phyloP scores from a whole-genome alignment of 2,888 invertebrate species.

The Drosophila limbata region DNA sequence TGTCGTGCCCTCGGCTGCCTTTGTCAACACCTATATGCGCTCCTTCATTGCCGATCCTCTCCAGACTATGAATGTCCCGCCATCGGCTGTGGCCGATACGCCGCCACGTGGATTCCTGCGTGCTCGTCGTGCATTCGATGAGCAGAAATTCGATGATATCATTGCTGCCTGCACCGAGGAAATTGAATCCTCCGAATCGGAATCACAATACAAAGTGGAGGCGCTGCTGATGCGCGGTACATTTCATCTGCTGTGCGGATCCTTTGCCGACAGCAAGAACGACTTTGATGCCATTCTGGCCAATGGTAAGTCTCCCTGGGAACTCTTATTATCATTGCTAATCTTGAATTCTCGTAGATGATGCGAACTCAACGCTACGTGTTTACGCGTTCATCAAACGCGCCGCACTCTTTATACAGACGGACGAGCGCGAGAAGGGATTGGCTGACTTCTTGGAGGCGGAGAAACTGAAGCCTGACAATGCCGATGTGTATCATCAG shows the following conservation, averaged over 20 bases:
- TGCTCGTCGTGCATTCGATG: constrained; percentile 90
- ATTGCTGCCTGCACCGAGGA: constrained; percentile 93
- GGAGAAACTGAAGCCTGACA: constrained; percentile 90
- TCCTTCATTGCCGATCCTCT: constrained; percentile 96
- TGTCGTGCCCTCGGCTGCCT: constrained; percentile 93
- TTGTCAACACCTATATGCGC: constrained; percentile 94
- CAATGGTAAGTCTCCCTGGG: constrained; percentile 81
- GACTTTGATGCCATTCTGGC: constrained; percentile 91
- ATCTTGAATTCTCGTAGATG: constrained; percentile 69
- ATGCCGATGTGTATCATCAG: constrained; percentile 96
- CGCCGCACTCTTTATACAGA: constrained; percentile 93
- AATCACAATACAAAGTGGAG: constrained; percentile 88
- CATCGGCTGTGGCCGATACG: constrained; percentile 49
- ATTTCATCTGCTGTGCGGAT: constrained; percentile 92
- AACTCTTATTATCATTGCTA: too few species aligned
- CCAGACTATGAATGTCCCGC: constrained; percentile 86
- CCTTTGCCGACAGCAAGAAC: constrained; percentile 89
- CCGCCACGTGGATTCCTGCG: constrained; percentile 88
- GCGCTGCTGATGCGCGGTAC: constrained; percentile 93
- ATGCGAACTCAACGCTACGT: constrained; percentile 88
- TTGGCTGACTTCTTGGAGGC: constrained; percentile 93
- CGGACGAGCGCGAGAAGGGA: constrained; percentile 90
- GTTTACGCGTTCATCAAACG: constrained; percentile 95
- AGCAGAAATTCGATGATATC: constrained; percentile 91
- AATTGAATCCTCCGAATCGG: constrained; percentile 88